Evolutionary conservation across 2,888 invertebrate genomes (phyloP), one percentile per base, ranked within the genome.

Genomic region (Amphipoea lucens): DNA sequence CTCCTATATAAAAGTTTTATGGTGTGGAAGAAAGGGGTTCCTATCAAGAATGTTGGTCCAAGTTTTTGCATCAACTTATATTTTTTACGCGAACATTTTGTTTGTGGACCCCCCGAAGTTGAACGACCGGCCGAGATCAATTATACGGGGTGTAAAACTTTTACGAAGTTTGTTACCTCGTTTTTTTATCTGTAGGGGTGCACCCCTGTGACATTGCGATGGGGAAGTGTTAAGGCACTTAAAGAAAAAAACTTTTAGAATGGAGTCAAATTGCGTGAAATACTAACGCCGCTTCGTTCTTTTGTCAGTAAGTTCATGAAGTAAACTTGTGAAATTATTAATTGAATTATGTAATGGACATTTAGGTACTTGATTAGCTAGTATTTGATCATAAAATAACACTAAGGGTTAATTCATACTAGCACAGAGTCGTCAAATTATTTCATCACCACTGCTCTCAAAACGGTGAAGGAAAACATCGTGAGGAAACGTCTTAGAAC

Each of bases 1-100:
- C 93, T 94, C 90, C 91, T 93, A 92, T 93, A 93, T 94, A 95
- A 94, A 96, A 96, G 95, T 96, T 96, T 96, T 95, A 96, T 96
- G 96, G 94, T 85, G 92, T 92, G 95, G 95, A 96, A 96, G 94
- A 95, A 96, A 95, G 94, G 96, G 95, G 93, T 94, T 92, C 91
- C 94, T 95, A 95, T 95, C 95, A 94, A 92, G 93, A 92, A 94
- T 93, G 94, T 92, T 93, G 92, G 94, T 90, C 91, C 80, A 95
- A 96, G 90, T 95, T 96, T 95, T 92, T 93, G 93, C 93, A 94
- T 95, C 91, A 88, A 92, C 90, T 95, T 92, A 89, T 87, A 90
- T 90, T 91, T 91, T 93, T 93, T 92, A 90, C 90, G 82, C 81
- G 88, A 85, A 87, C 89, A 87, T 89, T 89, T 85, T 85, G 85